phyloP scores from a whole-genome alignment of 2,888 invertebrate genomes.

The Pharmacophagus antenor region DNA sequence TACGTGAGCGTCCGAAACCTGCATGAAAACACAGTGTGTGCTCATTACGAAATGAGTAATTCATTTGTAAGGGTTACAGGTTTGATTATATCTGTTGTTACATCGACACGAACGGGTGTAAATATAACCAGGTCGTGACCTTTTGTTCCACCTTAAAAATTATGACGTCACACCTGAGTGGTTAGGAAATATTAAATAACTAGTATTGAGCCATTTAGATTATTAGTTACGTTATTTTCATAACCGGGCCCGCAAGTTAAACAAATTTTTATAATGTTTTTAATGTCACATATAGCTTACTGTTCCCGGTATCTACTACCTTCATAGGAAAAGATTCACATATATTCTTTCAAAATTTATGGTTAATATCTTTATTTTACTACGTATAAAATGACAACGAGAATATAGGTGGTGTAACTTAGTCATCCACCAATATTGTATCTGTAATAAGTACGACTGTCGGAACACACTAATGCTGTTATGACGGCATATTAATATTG shows the following conservation, averaged over 20 bases:
- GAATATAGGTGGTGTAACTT: too few relatives aligned
- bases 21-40: constrained; percentile 9
- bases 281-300: not conserved
- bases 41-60: constrained; percentile 20
- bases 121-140: constrained; percentile 30
- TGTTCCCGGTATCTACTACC: not conserved
- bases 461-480: too few relatives aligned
- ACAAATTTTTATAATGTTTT: not conserved
- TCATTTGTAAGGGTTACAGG: constrained; percentile 23
- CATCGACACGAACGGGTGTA: constrained; percentile 28
- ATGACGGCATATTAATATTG: too few relatives aligned
- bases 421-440: too few relatives aligned
- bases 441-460: too few relatives aligned
- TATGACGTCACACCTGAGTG: constrained; percentile 25
- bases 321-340: too few relatives aligned
- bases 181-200: constrained; percentile 26
- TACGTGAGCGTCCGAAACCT: constrained; percentile 8
- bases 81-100: constrained; percentile 24
- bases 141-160: constrained; percentile 30
- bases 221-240: constrained; percentile 24
- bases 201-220: constrained; percentile 23
- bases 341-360: too few relatives aligned
- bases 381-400: too few relatives aligned
- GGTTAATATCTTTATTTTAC: too few relatives aligned
- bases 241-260: not conserved